Percentiles rank a stretch among this genome's conserved stretches.
Evolutionary conservation across 2,797 vertebrate genomes (phyloP).

Genomic region (Macropodus opercularis): DNA sequence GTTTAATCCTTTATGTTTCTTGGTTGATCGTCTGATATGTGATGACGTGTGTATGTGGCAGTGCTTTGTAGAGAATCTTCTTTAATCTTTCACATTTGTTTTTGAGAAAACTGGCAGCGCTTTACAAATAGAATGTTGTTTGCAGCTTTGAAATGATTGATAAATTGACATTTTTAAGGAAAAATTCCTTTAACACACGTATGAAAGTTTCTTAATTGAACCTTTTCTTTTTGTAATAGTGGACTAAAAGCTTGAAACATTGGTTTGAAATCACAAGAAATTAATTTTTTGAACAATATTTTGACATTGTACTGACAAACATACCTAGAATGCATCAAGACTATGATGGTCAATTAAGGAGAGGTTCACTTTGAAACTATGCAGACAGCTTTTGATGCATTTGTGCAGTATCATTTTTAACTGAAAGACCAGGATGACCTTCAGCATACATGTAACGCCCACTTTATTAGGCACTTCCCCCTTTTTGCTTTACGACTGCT

Average conservation of each 20-base stretch:
- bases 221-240: background rate
- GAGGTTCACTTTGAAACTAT: background rate
- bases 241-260: background rate
- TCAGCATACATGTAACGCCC: too few relatives aligned
- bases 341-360: background rate
- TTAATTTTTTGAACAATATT: background rate
- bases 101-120: constrained; percentile 20
- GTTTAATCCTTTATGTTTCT: constrained; percentile 16
- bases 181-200: too few relatives aligned
- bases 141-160: constrained; percentile 8
- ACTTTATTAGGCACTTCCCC: too few relatives aligned
- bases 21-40: constrained; percentile 15
- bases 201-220: background rate
- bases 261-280: background rate
- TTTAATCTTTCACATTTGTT: constrained; percentile 9
- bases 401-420: too few relatives aligned
- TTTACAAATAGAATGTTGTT: constrained; percentile 10
- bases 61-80: constrained; percentile 14
- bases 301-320: background rate
- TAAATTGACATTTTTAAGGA: background rate
- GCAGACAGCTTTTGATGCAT: background rate
- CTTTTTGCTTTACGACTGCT: too few relatives aligned
- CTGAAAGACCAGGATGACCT: too few relatives aligned
- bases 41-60: constrained; percentile 10
- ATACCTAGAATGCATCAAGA: too few relatives aligned